Evolutionary conservation across 37 sponge, comb jelly and placozoan genomes (phyloP).

Genomic region (Halisarca cf. caerulea): DNA sequence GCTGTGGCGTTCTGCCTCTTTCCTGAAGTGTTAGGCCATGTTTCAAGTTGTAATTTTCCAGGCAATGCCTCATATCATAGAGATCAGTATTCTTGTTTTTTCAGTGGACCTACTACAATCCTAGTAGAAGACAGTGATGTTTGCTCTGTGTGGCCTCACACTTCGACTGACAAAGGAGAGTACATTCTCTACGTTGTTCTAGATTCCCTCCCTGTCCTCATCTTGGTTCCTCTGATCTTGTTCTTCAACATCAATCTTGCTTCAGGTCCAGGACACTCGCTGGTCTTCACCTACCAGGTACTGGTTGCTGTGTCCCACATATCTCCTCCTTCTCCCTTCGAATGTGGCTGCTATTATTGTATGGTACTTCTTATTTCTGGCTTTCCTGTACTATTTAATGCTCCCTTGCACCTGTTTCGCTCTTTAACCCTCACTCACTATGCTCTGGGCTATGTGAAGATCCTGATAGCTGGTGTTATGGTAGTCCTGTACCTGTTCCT

Average conservation of each 20-base stretch:
- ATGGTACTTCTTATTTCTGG: not conserved
- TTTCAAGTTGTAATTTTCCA: too few species aligned
- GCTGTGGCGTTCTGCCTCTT: too few species aligned
- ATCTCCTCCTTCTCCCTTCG: too few species aligned
- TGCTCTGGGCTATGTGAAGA: not conserved
- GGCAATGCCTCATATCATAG: too few species aligned
- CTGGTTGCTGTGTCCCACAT: not conserved
- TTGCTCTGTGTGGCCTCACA: too few species aligned
- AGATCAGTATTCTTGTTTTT: too few species aligned
- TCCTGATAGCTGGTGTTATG: not conserved
- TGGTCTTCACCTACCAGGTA: slow-evolving; percentile 15
- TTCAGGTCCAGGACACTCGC: slow-evolving; percentile 8
- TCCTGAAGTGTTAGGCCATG: too few species aligned
- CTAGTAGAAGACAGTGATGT: too few species aligned
- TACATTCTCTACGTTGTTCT: not conserved
- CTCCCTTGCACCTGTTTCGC: not conserved
- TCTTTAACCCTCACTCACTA: not conserved
- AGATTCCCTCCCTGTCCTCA: not conserved
- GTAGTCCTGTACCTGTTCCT: not conserved
- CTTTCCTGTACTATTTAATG: not conserved
- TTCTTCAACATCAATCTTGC: slow-evolving; percentile 28
- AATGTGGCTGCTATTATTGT: too few species aligned
- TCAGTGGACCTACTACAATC: too few species aligned
- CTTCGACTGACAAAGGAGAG: too few species aligned
- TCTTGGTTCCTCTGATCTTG: not conserved